Evolutionary conservation across 92 coral and sea anemone species (phyloP), one percentile per base, ranked within the genome.

Genomic region (Pocillopora meandrina): DNA sequence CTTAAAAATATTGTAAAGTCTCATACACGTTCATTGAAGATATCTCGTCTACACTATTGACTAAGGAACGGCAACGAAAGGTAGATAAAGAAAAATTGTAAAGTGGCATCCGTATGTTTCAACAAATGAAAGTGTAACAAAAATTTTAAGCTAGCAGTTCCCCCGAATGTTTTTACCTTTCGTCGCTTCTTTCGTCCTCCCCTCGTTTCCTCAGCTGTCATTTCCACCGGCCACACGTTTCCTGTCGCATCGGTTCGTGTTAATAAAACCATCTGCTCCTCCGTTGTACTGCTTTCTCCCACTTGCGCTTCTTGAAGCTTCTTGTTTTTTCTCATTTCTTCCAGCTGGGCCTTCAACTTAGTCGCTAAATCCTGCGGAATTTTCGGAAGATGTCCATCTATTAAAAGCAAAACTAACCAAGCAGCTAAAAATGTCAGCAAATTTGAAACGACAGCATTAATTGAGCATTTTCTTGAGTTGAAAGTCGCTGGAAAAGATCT

Each of bases 231-330:
- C 49, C 98, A 84, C 16, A 93, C 93, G 61, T 96, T 96, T 7
- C 99, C 99, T 70, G 89, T 86, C 36, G 91, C 93, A 74, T 96
- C 99, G 8, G 98, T 92, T 67, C 97, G 87, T 56, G 99, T 96
- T 58, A 96, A 82, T 49, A 96, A 76, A 16, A 95, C 95, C 23
- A 87, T 93, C 65, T 94, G 91, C 76, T 92, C 91, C 15, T 20
- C 31, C 1, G 70, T 36, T 52, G 83, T 36, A 12, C 64, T 63
- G 42, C 26, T 35, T 11, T 35, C 82, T 58, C 64, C 61, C 49
- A 83, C 80, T 65, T 75, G 61, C 33, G 94, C 61, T 77, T 94
- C 99, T 68, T 94, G 99, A 19, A 89, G 86, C 72, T 87, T 93
- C 82, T 94, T 96, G 76, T 88, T 88, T 66, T 77, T 87, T 62